phyloP scores from a whole-genome alignment of 2,888 invertebrate genomes.

The Dexiosoma caninum region DNA sequence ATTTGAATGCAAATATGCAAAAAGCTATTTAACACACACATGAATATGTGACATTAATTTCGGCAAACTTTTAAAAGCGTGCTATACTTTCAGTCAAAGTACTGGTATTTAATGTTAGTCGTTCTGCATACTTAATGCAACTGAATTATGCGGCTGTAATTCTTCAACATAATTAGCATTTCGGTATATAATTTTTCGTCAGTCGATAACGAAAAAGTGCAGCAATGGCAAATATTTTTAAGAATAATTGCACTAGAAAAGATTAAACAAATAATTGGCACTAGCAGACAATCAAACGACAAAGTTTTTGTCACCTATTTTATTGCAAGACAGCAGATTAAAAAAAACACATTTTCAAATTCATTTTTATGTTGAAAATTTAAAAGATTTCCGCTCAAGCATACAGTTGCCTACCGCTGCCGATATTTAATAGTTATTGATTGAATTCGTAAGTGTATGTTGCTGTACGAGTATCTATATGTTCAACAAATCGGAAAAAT shows the following conservation, averaged over 20 bases:
- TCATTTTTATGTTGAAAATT: conserved; percentile 42
- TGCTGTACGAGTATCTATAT: no score
- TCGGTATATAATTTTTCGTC: conserved; percentile 18
- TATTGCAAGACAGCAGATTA: conserved; percentile 20
- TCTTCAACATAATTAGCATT: conserved; percentile 43
- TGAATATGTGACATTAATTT: conserved; percentile 46
- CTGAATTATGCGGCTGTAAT: conserved; percentile 4
- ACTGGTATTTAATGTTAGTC: neutral
- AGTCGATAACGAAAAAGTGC: neutral
- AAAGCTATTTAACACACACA: conserved; percentile 12
- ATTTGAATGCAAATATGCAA: neutral
- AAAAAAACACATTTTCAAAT: conserved; percentile 3
- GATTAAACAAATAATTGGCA: conserved; percentile 10
- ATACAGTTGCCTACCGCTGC: neutral
- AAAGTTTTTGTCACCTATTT: conserved; percentile 59
- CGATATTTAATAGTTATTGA: conserved; percentile 8
- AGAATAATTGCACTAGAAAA: conserved; percentile 35
- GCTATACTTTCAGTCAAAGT: conserved; percentile 25
- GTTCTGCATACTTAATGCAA: conserved; percentile 24
- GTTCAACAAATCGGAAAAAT: conserved; percentile 26
- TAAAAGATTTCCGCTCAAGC: conserved; percentile 34
- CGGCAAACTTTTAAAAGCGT: conserved; percentile 45
- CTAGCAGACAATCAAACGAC: neutral
- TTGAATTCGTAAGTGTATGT: conserved; percentile 15
- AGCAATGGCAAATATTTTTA: neutral